A percentile compares a stretch with the other conserved stretches of the same genome.
phyloP scores from a whole-genome alignment of 1,140 invertebrate species.

The Bombus waltoni region DNA sequence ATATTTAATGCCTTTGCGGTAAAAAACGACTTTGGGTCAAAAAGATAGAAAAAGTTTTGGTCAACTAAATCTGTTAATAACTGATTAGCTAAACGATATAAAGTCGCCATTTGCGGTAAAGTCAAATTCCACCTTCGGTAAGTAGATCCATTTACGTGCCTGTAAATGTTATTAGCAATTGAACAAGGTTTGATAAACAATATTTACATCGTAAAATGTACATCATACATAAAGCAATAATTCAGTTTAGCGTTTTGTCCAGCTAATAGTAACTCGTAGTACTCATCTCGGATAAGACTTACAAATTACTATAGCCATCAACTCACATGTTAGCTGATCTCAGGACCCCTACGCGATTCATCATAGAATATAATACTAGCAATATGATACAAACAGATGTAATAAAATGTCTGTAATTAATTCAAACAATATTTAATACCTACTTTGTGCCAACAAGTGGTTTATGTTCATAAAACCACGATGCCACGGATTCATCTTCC shows the following conservation, averaged over 20 bases:
- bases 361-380: constrained; percentile 76
- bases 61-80: constrained; percentile 99
- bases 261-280: constrained; percentile 65
- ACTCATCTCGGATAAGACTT: constrained; percentile 76
- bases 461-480: constrained; percentile 99
- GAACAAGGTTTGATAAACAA: neutral
- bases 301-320: constrained; percentile 77
- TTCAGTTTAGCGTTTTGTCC: constrained; percentile 81
- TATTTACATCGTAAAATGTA: neutral
- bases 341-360: constrained; percentile 88
- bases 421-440: constrained; percentile 61
- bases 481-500: constrained; percentile 94
- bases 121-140: constrained; percentile 98
- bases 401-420: neutral
- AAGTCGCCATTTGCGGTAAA: constrained; percentile 97
- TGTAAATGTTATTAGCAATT: constrained; percentile 78
- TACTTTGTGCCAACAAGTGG: constrained; percentile 94
- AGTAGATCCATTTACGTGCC: constrained; percentile 97
- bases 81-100: constrained; percentile 98
- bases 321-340: constrained; percentile 85
- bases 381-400: neutral
- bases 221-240: neutral
- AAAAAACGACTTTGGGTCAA: constrained; percentile 99
- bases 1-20: constrained; percentile 99
- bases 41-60: constrained; percentile 99